Base-by-base conservation (phyloP, 2,888 invertebrate genomes). In the Melanophora roralis region DNA sequence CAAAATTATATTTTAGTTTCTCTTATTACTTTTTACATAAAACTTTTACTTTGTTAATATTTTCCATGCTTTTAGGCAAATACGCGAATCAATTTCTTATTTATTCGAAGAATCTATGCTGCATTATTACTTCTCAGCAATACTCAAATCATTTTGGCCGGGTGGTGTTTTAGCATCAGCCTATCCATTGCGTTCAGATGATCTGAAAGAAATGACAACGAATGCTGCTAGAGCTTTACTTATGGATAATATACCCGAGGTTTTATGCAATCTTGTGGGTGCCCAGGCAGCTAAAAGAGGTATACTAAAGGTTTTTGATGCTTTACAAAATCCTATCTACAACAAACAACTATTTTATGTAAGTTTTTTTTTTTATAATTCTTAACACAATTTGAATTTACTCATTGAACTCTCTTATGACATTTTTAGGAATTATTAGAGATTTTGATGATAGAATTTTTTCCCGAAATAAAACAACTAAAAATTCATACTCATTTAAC, bases 341-440 rank as follows among this genome's bases (percentile, higher is more conserved):
- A 97, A 97, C 90, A 97, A 97, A 87, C 97, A 97, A 86, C 91
- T 97, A 49, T 95, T 97, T 91, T 97, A 97, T 91, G 97, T 96
- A 89, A 94, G 95, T 93, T 57, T 0, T 11, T 53, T 14, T 40
- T 9, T 16, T 55, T 2, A 16, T 11, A 14, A 2, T 36, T 14
- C 40, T 27, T 8, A 34, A 14, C 4, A 5, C 38, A 16, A 4
- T 72, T 23, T 72, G 0, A 45, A 19, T 34, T 34, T 1, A 16
- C 38, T 74, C 67, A 0, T 9, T 40, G 38, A 38, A 11, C 32
- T 59, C 53, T 45, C 27, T 74, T 84, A 27, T 91, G 14, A 19
- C 57, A 32, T 74, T 83, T 91, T 8, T 90, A 94, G 94, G 94
- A 94, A 87, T 89, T 94, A 80, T 91, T 94, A 82, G 94, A 94